Base-by-base conservation (phyloP, 2,797 vertebrate species). In the Melanotaenia trifasciata region DNA sequence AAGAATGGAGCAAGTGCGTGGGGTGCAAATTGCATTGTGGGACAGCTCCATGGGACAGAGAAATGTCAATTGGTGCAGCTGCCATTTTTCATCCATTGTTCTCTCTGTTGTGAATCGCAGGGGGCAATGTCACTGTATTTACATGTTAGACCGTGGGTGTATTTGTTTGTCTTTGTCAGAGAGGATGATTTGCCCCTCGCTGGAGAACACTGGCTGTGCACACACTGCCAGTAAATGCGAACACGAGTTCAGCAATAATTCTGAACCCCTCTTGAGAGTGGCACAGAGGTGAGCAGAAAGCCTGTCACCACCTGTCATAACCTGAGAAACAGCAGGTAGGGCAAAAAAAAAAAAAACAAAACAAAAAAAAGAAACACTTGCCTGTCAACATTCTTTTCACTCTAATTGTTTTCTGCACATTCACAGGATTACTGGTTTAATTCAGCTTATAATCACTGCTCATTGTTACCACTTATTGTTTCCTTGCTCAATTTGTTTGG, bases 401-500 rank as follows among this genome's bases (percentile, higher is more conserved):
- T 61, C 77, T 92, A 91, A 92, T 94, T 92, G 87, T 88, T 76
- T 66, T n/a, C 28, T n/a, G 53, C 76, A 70, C 77, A 67, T 85
- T 90, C 67, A 26, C 51, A 66, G 84, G 82, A 92, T 92, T 90
- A 90, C 83, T 33, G 76, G 78, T 89, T 87, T 89, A 84, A 93
- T 92, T 93, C 85, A 68, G 87, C 89, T 86, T 76, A 84, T 92
- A 91, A 92, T 93, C 86, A 84, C 73, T 7, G 36, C 74, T 83
- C 85, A 90, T 93, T 93, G 86, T 92, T 91, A 85, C 76, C 74
- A 32, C 78, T 88, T 80, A 85, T 92, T 92, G 86, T 93, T 91
- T 90, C 85, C 88, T 84, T 78, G 85, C 90, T 94, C 91, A 87
- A 79, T 93, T 93, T 93, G 87, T 93, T 90, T 92, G 87, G 92